Evolutionary conservation across 2,888 invertebrate species (phyloP).

Genomic region (Cataglyphis livida): DNA sequence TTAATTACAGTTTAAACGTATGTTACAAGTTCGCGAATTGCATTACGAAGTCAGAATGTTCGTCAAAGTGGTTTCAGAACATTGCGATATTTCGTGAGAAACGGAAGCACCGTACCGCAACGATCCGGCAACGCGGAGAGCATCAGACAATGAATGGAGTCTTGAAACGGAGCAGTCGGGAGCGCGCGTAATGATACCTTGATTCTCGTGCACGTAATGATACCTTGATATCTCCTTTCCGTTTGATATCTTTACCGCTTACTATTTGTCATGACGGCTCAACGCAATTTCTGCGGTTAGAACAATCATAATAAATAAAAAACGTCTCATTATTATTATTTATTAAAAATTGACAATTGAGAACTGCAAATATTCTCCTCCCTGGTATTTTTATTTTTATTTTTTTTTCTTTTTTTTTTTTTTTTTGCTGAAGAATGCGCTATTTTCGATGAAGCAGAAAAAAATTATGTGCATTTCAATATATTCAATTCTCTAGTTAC

Average conservation of each 20-base stretch:
- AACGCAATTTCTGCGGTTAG: slow-evolving; percentile 31
- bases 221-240: slow-evolving; percentile 49
- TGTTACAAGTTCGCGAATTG: slow-evolving; percentile 2
- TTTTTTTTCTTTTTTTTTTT: background rate
- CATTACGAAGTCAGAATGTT: slow-evolving; percentile 14
- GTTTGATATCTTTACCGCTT: slow-evolving; percentile 29
- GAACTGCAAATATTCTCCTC: background rate
- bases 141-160: slow-evolving; percentile 37
- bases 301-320: background rate
- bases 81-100: slow-evolving; percentile 37
- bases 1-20: slow-evolving; percentile 23
- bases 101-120: slow-evolving; percentile 17
- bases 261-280: background rate
- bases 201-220: slow-evolving; percentile 45
- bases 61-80: background rate
- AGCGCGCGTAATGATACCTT: slow-evolving; percentile 44
- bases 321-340: background rate
- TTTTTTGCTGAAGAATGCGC: background rate
- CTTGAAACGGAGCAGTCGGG: slow-evolving; percentile 32
- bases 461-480: slow-evolving; percentile 30
- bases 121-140: slow-evolving; percentile 2
- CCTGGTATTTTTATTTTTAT: background rate
- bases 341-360: background rate
- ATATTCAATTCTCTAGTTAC: background rate
- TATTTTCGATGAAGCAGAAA: background rate